A percentile compares a stretch with the other conserved stretches of the same genome.
These are phyloP conservation scores for Dermolepida albohirtum DNA, from an alignment of 2,888 invertebrate species.

Conservation along the genomic window DNA sequence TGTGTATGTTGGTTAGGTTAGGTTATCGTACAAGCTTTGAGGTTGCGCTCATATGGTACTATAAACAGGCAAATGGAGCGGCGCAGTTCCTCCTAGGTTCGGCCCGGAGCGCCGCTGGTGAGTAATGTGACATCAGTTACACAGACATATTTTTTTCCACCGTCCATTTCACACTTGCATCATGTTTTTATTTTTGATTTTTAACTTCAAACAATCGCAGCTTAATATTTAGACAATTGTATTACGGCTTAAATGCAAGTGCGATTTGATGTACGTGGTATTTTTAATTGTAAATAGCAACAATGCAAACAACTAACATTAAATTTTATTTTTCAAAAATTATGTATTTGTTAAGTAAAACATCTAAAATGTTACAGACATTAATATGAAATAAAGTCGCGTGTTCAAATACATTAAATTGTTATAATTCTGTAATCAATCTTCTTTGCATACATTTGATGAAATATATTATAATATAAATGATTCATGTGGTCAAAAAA, in stretches of 20 bases:
- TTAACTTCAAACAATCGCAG: conserved; percentile 3
- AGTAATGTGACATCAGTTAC: conserved; percentile 61
- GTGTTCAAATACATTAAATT: no score
- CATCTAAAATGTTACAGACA: no score
- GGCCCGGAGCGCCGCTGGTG: conserved; percentile 66
- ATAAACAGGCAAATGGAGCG: conserved; percentile 66
- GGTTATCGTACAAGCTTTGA: conserved; percentile 51
- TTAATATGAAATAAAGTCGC: no score
- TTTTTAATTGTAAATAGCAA: conserved; percentile 36
- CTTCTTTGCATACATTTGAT: no score
- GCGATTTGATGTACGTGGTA: conserved; percentile 42
- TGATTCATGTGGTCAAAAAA: no score
- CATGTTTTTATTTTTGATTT: conserved; percentile 22
- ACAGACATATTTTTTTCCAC: conserved; percentile 48
- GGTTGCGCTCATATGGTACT: conserved; percentile 66
- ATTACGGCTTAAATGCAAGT: conserved; percentile 28
- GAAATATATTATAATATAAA: no score
- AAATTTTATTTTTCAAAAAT: no score
- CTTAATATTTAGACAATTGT: background rate
- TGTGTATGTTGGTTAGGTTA: conserved; percentile 44
- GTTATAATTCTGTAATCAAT: no score
- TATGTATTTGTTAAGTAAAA: no score
- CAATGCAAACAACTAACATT: conserved; percentile 21
- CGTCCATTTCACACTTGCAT: conserved; percentile 53
- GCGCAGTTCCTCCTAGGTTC: conserved; percentile 65